A percentile compares a stretch with the other conserved stretches of the same genome.
These are phyloP conservation scores for Netelia inedita DNA, from an alignment of 2,888 invertebrate species.

Conservation along the genomic window DNA sequence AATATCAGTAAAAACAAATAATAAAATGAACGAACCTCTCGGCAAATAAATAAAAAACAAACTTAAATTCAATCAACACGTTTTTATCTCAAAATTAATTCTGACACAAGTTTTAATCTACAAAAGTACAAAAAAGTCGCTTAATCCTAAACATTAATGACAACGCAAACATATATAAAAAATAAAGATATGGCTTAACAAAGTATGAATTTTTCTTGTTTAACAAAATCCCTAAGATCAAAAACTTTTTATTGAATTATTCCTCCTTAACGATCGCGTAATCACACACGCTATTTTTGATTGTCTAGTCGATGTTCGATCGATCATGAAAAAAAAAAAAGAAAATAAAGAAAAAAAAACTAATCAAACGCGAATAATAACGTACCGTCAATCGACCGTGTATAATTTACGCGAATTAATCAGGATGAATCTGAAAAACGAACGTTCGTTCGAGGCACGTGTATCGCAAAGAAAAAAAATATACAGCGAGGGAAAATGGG, in stretches of 20 bases:
- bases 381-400: too few relatives aligned
- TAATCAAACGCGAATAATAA: too few relatives aligned
- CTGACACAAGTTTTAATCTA: background rate
- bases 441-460: background rate
- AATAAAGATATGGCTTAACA: conserved; percentile 37
- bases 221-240: too few relatives aligned
- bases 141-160: conserved; percentile 39
- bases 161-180: conserved; percentile 21
- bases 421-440: background rate
- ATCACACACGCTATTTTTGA: too few relatives aligned
- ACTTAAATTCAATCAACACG: background rate
- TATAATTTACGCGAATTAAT: background rate
- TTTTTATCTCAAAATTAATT: background rate
- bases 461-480: background rate
- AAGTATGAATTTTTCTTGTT: conserved; percentile 23
- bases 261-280: too few relatives aligned
- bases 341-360: too few relatives aligned
- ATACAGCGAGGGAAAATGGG: too few relatives aligned
- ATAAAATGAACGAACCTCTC: too few relatives aligned
- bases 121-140: conserved; percentile 1
- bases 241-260: too few relatives aligned
- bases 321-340: too few relatives aligned
- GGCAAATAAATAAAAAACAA: background rate
- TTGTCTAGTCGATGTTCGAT: too few relatives aligned
- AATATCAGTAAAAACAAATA: too few relatives aligned